phyloP scores from a whole-genome alignment of 2,797 vertebrate genomes.

The Gastrophryne carolinensis region DNA sequence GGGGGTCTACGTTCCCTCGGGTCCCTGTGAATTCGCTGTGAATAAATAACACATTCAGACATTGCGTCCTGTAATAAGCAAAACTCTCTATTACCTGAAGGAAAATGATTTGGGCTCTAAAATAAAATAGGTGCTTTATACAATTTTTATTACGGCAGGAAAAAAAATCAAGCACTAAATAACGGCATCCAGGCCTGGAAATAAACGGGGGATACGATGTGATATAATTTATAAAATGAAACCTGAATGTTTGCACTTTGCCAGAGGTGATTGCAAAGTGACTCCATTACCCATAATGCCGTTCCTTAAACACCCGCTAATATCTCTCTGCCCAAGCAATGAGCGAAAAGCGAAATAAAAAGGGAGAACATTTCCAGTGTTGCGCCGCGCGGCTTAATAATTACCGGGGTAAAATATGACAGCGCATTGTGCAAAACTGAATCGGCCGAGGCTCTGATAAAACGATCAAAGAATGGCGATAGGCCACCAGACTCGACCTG shows the following conservation, averaged over 20 bases:
- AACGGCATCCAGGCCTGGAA: no score
- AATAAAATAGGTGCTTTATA: no score
- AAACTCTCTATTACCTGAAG: no score
- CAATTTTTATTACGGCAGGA: no score
- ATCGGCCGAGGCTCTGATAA: neutral
- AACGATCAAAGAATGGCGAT: neutral
- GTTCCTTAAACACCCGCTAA: neutral
- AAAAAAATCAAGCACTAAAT: no score
- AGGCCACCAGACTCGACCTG: neutral
- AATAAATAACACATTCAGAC: no score
- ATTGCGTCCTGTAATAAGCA: no score
- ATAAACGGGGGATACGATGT: neutral
- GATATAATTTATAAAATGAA: neutral
- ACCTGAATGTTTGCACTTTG: neutral
- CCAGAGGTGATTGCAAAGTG: neutral
- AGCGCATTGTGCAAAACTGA: conserved; percentile 14
- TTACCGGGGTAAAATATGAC: conserved; percentile 13
- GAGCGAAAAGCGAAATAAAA: neutral
- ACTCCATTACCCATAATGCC: neutral
- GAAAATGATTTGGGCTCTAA: no score
- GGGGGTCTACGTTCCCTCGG: no score
- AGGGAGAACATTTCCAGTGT: neutral
- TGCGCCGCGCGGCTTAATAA: neutral
- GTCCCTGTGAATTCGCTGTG: no score
- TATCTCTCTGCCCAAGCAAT: neutral